Evolutionary conservation across 2,888 invertebrate species (phyloP), one percentile per base, ranked within the genome.

Genomic region (Acanthosoma haemorrhoidale): DNA sequence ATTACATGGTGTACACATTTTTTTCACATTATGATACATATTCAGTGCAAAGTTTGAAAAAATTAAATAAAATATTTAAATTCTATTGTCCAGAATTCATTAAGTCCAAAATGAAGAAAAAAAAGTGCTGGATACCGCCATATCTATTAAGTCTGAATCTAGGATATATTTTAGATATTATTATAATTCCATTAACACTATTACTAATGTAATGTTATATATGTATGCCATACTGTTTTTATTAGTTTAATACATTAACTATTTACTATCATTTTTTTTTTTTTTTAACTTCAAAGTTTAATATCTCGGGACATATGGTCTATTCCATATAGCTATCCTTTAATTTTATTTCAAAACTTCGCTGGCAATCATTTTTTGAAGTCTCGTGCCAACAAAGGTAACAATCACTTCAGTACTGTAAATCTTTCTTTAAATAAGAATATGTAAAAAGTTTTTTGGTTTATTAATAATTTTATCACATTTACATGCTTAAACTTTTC

Each of bases 111-210:
- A 63, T 21, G 4, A 29, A 25, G 21, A 6, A 11, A n/a, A n/a
- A 25, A 38, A 21, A 38, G 41, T 63, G 63, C 41, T 63, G 36
- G 39, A 63, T 21, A 15, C 39, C 38, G 63, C 63, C 63, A 63
- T 63, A 63, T 63, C 63, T 39, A 25, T 63, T 63, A 63, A 63
- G 63, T 67, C 57, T 67, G 57, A 67, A 29, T 11, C 51, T 41
- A 38, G 41, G 4, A 38, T 67, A 32, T 67, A 51, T 51, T 67
- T 51, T 67, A 67, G 51, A n/a, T 51, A 32, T 67, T 67, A 67
- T 67, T 43, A 43, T 51, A 41, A 67, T 67, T 67, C 15, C 29
- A 39, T 16, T 51, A 41, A 67, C 31, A 31, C 25, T 67, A 21
- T 41, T 57, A 51, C 15, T 66, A 9, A 39, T 36, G 29, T 29